A percentile compares a stretch with the other conserved stretches of the same genome.
Conservation (phyloP, 2,888 invertebrate species). For the Pachycephus smyrnensis region DNA sequence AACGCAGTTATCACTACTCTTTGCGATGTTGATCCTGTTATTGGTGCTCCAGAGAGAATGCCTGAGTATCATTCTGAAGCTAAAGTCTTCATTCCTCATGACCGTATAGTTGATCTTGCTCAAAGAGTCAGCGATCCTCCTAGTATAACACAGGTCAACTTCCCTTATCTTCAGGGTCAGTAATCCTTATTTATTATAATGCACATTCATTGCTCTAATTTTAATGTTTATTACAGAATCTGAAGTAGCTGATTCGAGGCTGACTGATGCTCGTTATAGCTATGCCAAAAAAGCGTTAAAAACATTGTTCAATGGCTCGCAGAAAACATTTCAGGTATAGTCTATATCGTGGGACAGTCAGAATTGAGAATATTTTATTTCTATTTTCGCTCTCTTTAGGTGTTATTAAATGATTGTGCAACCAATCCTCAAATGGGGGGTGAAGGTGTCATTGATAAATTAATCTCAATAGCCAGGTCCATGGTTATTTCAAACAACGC, state of each 20-base stretch:
- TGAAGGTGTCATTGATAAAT: slow-evolving; percentile 61
- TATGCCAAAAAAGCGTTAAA: slow-evolving; percentile 63
- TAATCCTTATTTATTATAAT: neutral
- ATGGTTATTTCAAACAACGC: slow-evolving; percentile 64
- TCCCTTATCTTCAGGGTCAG: slow-evolving; percentile 58
- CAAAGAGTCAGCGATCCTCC: slow-evolving; percentile 53
- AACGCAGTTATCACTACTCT: slow-evolving; percentile 61
- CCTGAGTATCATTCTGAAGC: slow-evolving; percentile 61
- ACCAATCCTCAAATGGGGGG: slow-evolving; percentile 59
- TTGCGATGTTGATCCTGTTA: slow-evolving; percentile 61
- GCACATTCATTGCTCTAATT: neutral
- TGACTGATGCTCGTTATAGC: slow-evolving; percentile 57
- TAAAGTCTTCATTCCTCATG: slow-evolving; percentile 60
- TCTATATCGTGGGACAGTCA: neutral
- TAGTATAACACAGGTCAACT: slow-evolving; percentile 51
- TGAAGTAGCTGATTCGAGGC: slow-evolving; percentile 56
- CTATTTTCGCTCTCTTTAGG: slow-evolving; percentile 32
- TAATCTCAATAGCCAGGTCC: slow-evolving; percentile 62
- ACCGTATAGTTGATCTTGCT: slow-evolving; percentile 53
- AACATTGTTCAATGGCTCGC: slow-evolving; percentile 62
- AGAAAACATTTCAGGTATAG: slow-evolving; percentile 62
- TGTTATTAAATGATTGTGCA: slow-evolving; percentile 61
- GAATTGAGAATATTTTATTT: neutral
- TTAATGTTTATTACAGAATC: slow-evolving; percentile 44
- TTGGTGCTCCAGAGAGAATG: slow-evolving; percentile 56